Percentiles rank a stretch among this genome's conserved stretches.
Evolutionary conservation across 2,888 invertebrate genomes (phyloP).

Genomic region (Peribatodes rhomboidaria): DNA sequence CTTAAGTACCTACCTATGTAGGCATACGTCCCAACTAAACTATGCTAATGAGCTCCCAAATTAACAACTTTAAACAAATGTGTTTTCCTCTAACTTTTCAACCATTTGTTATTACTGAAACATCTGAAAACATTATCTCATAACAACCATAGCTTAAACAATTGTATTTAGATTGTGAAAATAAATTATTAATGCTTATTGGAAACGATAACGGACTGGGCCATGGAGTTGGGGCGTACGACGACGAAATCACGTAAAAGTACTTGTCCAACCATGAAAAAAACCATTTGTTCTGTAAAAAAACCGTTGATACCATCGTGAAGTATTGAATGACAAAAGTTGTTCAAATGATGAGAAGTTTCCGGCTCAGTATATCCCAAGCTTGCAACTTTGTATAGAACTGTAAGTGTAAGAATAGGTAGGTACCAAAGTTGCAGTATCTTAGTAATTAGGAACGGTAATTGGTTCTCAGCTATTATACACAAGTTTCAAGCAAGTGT

Average conservation of each 20-base stretch:
- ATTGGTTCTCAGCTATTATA: slow-evolving; percentile 58
- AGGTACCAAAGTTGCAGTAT: slow-evolving; percentile 40
- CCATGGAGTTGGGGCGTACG: too few species aligned
- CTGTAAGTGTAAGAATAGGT: neutral
- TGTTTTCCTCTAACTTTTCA: slow-evolving; percentile 9
- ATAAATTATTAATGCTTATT: too few species aligned
- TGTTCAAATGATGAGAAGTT: too few species aligned
- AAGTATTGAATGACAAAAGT: too few species aligned
- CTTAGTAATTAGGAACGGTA: slow-evolving; percentile 54
- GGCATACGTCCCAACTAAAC: neutral
- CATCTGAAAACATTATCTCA: slow-evolving; percentile 6
- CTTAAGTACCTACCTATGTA: neutral
- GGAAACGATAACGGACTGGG: too few species aligned
- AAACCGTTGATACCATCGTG: too few species aligned
- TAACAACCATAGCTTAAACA: slow-evolving; percentile 2
- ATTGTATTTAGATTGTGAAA: neutral
- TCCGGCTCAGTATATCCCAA: too few species aligned
- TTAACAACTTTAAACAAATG: slow-evolving; percentile 18
- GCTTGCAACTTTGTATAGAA: too few species aligned
- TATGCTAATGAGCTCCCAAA: slow-evolving; percentile 17
- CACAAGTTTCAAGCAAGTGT: slow-evolving; percentile 47
- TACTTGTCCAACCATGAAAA: too few species aligned
- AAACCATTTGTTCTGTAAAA: too few species aligned
- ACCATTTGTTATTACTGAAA: slow-evolving; percentile 10
- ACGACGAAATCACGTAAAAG: too few species aligned